Base-by-base conservation (phyloP, 1,140 invertebrate species). In the Eurosta solidaginis region DNA sequence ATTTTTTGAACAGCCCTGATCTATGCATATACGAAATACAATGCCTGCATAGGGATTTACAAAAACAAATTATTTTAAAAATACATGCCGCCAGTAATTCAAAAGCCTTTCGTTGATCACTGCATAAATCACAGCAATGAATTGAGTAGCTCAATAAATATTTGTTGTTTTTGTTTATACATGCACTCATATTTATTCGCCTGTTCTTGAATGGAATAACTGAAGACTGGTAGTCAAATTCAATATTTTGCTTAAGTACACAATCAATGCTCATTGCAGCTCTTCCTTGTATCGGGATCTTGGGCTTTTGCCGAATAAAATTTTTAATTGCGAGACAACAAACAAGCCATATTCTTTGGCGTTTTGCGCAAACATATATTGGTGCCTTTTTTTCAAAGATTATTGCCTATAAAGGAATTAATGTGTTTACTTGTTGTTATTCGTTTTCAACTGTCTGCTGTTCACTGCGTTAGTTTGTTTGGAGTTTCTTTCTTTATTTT, bases 161-260 rank as follows among this genome's bases (percentile, higher is more conserved):
- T 68, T 59, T 68, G 29, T 68, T 68, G 59, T 42, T 68, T n/a
- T 68, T 68, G 33, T 68, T 68, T 36, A 68, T 40, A 29, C 33
- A 40, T 20, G 59, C 20, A 68, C 17, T 54, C 27, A 27, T 27
- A 25, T 12, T 17, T 25, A 20, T n/a, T 54, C 50, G 27, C 27
- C 59, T 68, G 14, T 17, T 20, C 2, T 68, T 40, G 59, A 68
- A 40, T 68, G 29, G 40, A 68, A 68, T 40, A n/a, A 68, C 59
- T 68, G 59, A 68, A 68, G 33, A 68, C 59, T 68, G 59, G 59
- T 68, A 68, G 59, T 68, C 59, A 68, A 68, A 68, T 68, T 40
- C 59, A 12, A 25, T 68, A 68, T 42, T 42, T 68, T 68, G 2
- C 33, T 10, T n/a, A n/a, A n/a, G 40, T 1, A 6, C n/a, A 68